Percentiles rank a stretch among this genome's conserved stretches.
Evolutionary conservation across 2,797 vertebrate genomes (phyloP).

Genomic region (Knipowitschia caucasica): DNA sequence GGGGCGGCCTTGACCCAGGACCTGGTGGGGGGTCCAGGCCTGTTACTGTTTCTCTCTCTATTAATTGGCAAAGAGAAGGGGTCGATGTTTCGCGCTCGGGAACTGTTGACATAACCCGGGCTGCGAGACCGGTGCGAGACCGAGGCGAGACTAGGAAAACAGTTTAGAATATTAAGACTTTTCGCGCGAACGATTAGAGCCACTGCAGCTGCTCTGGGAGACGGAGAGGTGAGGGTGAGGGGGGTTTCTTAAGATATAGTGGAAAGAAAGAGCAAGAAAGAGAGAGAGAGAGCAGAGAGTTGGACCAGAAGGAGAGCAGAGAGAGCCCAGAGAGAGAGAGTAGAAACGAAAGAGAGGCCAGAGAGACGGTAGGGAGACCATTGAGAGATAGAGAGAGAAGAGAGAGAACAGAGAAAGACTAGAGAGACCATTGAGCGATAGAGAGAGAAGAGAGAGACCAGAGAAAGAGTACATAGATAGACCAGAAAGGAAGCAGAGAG

Average conservation of each 20-base stretch:
- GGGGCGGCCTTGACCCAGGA: conserved; percentile 34
- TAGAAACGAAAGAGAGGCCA: no score
- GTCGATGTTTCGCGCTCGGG: conserved; percentile 48
- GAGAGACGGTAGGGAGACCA: no score
- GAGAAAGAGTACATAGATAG: no score
- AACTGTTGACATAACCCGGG: conserved; percentile 48
- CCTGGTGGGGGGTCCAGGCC: conserved; percentile 51
- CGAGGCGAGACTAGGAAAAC: conserved; percentile 11
- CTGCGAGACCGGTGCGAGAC: conserved; percentile 16
- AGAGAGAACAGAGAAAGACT: no score
- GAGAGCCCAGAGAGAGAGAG: no score
- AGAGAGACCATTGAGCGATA: no score
- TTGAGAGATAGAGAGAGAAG: no score
- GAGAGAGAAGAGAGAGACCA: no score
- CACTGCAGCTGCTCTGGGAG: background rate
- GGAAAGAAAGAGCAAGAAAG: no score
- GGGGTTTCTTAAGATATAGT: background rate
- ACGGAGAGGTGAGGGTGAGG: background rate
- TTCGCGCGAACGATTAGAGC: background rate
- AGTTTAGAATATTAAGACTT: conserved; percentile 3
- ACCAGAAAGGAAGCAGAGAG: no score
- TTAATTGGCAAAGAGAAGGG: conserved; percentile 43
- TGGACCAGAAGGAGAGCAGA: no score
- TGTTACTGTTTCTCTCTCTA: conserved; percentile 34
- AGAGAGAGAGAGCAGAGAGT: no score